Percentiles rank a stretch among this genome's conserved stretches.
These are phyloP conservation scores for Oedothorax gibbosus DNA, from an alignment of 1,140 invertebrate genomes.

Conservation along the genomic window DNA sequence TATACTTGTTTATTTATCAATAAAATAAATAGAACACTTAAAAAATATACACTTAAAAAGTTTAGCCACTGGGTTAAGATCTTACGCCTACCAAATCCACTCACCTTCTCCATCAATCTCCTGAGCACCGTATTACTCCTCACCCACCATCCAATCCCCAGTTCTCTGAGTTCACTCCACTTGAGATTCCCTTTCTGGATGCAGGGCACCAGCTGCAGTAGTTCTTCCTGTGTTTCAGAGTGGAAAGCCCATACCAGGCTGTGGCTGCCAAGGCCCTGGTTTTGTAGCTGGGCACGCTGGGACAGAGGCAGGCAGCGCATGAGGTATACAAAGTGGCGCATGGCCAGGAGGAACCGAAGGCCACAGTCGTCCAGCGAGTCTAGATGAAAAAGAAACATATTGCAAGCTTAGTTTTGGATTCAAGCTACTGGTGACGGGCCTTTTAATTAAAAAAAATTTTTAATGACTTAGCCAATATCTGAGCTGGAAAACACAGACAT, in stretches of 20 bases:
- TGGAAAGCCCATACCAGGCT: constrained; percentile 99
- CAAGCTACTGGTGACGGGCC: background rate
- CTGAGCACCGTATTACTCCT: constrained; percentile 85
- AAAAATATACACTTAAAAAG: too few species aligned
- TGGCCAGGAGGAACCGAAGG: constrained; percentile 92
- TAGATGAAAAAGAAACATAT: constrained; percentile 61
- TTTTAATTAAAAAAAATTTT: background rate
- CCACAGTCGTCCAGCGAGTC: constrained; percentile 98
- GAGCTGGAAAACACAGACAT: too few species aligned
- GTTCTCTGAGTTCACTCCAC: constrained; percentile 92
- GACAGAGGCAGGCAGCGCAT: constrained; percentile 87
- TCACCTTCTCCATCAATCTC: constrained; percentile 87
- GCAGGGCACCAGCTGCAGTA: constrained; percentile 90
- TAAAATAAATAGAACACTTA: too few species aligned
- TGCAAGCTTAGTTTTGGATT: background rate
- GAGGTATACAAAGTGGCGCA: constrained; percentile 98
- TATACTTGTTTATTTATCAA: too few species aligned
- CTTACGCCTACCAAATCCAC: too few species aligned
- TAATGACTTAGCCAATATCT: background rate
- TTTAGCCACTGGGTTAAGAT: too few species aligned
- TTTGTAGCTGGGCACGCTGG: constrained; percentile 87
- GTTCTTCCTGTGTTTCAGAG: constrained; percentile 96
- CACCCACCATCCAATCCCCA: constrained; percentile 98
- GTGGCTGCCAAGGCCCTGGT: constrained; percentile 89
- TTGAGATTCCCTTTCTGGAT: constrained; percentile 76